Evolutionary conservation across 2,113 vertebrate genomes (phyloP).

Genomic region (Neoarius graeffei): DNA sequence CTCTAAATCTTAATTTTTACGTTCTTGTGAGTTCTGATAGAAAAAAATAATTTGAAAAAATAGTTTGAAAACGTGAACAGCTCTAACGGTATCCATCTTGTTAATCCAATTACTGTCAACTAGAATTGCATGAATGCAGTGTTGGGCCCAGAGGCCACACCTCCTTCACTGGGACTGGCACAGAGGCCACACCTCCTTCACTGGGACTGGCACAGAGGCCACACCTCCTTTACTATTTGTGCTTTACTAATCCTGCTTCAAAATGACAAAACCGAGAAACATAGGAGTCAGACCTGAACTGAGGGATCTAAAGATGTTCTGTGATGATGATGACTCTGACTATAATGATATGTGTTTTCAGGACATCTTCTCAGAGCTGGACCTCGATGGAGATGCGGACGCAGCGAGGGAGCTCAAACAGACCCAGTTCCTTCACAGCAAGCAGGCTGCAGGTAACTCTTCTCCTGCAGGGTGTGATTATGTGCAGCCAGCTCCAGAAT

Average conservation of each 20-base stretch:
- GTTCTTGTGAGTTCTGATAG: not conserved
- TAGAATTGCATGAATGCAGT: not conserved
- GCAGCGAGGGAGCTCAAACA: conserved; percentile 84
- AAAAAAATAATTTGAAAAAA: too few relatives aligned
- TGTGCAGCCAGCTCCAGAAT: not conserved
- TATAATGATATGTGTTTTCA: conserved; percentile 51
- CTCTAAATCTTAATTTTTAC: not conserved
- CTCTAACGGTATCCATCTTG: not conserved
- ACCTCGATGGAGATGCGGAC: conserved; percentile 80
- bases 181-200: not conserved
- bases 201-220: not conserved
- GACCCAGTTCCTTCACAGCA: conserved; percentile 74
- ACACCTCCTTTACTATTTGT: not conserved
- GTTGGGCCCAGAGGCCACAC: not conserved
- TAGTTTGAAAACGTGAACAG: too few relatives aligned
- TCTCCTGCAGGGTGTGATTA: not conserved
- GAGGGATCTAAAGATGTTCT: not conserved
- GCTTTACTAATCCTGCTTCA: not conserved
- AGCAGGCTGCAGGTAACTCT: conserved; percentile 52
- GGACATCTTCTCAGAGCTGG: conserved; percentile 86
- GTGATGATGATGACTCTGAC: not conserved
- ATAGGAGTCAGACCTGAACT: not conserved
- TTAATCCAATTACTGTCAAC: not conserved
- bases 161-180: not conserved
- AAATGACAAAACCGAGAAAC: not conserved